Base-by-base conservation (phyloP, 2,888 invertebrate genomes). In the Xylota sylvarum region DNA sequence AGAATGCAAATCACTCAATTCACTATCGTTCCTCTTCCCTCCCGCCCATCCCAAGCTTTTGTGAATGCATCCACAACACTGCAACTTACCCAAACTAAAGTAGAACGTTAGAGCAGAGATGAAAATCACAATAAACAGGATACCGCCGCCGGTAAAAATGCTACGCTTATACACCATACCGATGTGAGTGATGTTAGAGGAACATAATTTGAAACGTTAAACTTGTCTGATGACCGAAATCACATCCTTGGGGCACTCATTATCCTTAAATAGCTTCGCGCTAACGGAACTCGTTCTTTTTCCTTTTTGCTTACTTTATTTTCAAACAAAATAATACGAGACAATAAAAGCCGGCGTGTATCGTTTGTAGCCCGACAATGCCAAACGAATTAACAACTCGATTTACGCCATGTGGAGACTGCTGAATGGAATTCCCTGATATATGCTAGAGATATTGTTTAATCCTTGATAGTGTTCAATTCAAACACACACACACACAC, bases 41-140 rank as follows among this genome's bases (percentile, higher is more conserved):
- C 3, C 23, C n/a, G n/a, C n/a, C n/a, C n/a, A n/a, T n/a, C 3
- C 23, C 23, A 23, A 23, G 23, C 23, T 23, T n/a, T 30, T 5
- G n/a, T 43, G 70, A 56, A 35, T 48, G 43, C 43, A 58, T n/a
- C 48, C 17, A 23, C 32, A 23, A 23, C 23, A 35, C 14, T 17
- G 14, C 30, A 83, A 77, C 92, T 91, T 89, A 93, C 92, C 93
- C 89, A 92, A 88, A 88, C 93, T 93, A 60, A 92, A 89, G 88
- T 91, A 92, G 86, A 91, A 93, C 81, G 92, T 92, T 58, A 92
- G 70, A 37, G 89, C 91, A 60, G 92, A 91, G 72, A 92, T 88
- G 40, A 91, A 72, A 77, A 92, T 81, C 77, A 92, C 89, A 79
- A 91, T 88, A 79, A 89, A 86, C 83, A 92, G 87, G 88, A 92